Evolutionary conservation across 2,797 vertebrate species (phyloP), one percentile per base, ranked within the genome.

Genomic region (Cirrhinus molitorella): DNA sequence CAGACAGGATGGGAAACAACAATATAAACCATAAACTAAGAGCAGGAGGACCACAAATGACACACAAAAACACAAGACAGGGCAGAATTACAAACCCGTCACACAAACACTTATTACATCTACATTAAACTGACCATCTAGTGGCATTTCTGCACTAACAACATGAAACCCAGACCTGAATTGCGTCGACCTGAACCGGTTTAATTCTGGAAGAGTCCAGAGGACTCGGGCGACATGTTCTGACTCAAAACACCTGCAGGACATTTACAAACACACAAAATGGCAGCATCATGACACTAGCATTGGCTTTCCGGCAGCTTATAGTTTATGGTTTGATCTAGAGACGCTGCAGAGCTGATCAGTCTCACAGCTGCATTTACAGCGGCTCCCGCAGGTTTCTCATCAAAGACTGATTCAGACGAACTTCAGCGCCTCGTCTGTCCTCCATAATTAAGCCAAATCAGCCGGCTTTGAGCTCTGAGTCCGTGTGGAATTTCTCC

Each of bases 121-220:
- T 7, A 68, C 37, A 43, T 14, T 16, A 34, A 9, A 21, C 40
- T 23, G 17, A 37, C 19, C 14, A 65, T 51, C 59, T 37, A 73
- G 23, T 43, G 11, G 12, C 43, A 9, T 21, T 7, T n/a, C n/a
- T 63, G 81, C 49, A 45, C 23, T 49, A 37, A 14, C 10, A 57
- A 31, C 67, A 59, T 68, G 16, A 61, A 88, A 70, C 86, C 90
- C 25, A 90, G 84, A 91, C 83, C 84, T 76, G 51, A 66, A 53
- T 11, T 84, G 21, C 89, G 93, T 93, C 94, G 92, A 94, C 92
- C 93, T 94, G 92, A 84, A 85, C 47, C 34, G 85, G 86, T 79
- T 91, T 94, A 94, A 90, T 89, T 94, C 93, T 95, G 94, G 92
- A 96, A 95, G 89, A 95, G 93, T 89, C 94, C 94, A 88, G 94